Evolutionary conservation across 2,888 invertebrate genomes (phyloP).

Genomic region (Neoitamus cyanurus): DNA sequence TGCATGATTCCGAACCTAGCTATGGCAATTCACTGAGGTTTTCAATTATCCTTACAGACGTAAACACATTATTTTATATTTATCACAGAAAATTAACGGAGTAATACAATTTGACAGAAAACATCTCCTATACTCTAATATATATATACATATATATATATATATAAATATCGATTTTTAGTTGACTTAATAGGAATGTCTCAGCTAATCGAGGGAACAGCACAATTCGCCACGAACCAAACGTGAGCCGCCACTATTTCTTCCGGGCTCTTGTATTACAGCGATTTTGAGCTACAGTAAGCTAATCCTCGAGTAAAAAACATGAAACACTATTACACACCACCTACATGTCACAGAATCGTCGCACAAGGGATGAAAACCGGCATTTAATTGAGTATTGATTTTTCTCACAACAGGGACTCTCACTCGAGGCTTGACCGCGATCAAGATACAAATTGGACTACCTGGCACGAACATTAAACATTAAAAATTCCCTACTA

Average conservation of each 20-base stretch:
- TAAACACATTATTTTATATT: slow-evolving; percentile 32
- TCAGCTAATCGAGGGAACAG: background rate
- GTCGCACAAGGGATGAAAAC: slow-evolving; percentile 26
- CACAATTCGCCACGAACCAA: background rate
- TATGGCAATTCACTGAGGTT: background rate
- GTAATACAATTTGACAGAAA: slow-evolving; percentile 35
- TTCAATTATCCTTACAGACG: background rate
- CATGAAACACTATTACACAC: background rate
- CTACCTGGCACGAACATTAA: background rate
- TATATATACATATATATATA: too few relatives aligned
- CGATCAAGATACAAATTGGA: slow-evolving; percentile 1
- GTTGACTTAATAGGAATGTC: slow-evolving; percentile 23
- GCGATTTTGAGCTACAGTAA: background rate
- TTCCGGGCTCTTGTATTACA: background rate
- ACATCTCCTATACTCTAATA: background rate
- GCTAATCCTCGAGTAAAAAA: background rate
- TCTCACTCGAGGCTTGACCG: background rate
- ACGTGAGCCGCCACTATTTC: background rate
- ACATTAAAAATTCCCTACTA: slow-evolving; percentile 1
- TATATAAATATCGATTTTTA: slow-evolving; percentile 40
- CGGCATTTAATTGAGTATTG: slow-evolving; percentile 43
- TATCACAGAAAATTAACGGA: slow-evolving; percentile 43
- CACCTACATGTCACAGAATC: slow-evolving; percentile 17
- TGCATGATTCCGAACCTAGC: slow-evolving; percentile 73
- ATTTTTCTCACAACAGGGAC: slow-evolving; percentile 37